Conservation (phyloP, 2,113 vertebrate species). For the Lipophrys pholis region DNA sequence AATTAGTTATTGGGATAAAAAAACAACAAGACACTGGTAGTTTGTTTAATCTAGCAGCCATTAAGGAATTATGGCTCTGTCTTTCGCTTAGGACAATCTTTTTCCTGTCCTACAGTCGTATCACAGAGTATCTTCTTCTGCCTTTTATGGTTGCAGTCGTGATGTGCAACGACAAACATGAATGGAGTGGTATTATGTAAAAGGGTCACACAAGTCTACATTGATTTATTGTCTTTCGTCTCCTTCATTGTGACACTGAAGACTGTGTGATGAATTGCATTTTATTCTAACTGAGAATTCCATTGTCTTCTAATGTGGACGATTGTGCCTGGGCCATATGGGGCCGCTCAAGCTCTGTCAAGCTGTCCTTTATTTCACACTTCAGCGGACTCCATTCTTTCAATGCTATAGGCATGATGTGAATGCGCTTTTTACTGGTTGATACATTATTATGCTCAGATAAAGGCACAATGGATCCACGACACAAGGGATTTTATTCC, state of each 20-base stretch:
- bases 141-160: not conserved
- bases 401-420: slow-evolving; percentile 24
- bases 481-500: slow-evolving; percentile 62
- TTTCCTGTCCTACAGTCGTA: not conserved
- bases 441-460: slow-evolving; percentile 56
- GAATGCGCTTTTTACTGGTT: slow-evolving; percentile 53
- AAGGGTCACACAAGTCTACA: slow-evolving; percentile 43
- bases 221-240: slow-evolving; percentile 52
- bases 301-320: slow-evolving; percentile 63
- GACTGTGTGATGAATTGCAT: slow-evolving; percentile 55
- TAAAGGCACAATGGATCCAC: slow-evolving; percentile 41
- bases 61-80: not conserved
- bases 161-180: slow-evolving; percentile 28
- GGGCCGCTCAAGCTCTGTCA: slow-evolving; percentile 58
- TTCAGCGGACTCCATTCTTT: slow-evolving; percentile 28
- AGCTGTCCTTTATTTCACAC: slow-evolving; percentile 67
- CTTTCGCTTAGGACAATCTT: not conserved
- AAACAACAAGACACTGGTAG: no score
- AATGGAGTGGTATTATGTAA: slow-evolving; percentile 35
- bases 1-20: no score
- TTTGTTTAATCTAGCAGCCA: not conserved
- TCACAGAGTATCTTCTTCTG: not conserved
- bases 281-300: slow-evolving; percentile 58
- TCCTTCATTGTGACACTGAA: slow-evolving; percentile 53
- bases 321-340: slow-evolving; percentile 43